Conservation (phyloP, 2,888 invertebrate species). For the Agrotis clavis region DNA sequence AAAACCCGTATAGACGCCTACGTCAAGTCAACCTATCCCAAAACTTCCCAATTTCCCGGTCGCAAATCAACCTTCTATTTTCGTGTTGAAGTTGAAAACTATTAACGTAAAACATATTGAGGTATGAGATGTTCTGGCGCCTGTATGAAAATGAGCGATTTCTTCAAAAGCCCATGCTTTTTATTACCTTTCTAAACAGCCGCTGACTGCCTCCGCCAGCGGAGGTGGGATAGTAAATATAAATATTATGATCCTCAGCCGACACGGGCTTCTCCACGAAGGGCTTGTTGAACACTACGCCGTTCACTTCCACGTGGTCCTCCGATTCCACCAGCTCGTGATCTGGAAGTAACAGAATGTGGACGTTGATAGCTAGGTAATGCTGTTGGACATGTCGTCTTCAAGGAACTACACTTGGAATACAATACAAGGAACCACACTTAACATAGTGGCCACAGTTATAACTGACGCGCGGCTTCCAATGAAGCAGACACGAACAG, state of each 20-base stretch:
- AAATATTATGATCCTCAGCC: constrained; percentile 99
- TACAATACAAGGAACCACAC: too few relatives aligned
- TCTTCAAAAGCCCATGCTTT: not conserved
- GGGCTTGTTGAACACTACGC: constrained; percentile 98
- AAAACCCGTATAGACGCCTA: too few relatives aligned
- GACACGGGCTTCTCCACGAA: constrained; percentile 99
- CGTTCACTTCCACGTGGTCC: constrained; percentile 99
- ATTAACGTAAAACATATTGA: too few relatives aligned
- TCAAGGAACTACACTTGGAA: too few relatives aligned
- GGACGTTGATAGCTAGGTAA: not conserved
- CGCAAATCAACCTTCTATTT: too few relatives aligned
- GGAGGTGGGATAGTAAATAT: constrained; percentile 99
- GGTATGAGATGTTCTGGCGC: too few relatives aligned
- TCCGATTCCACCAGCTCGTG: constrained; percentile 98
- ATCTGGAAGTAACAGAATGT: constrained; percentile 89
- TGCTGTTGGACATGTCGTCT: not conserved
- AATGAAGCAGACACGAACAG: not conserved
- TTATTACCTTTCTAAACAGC: constrained; percentile 98
- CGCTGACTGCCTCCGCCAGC: constrained; percentile 99
- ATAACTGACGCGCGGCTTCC: not conserved
- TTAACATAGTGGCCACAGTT: too few relatives aligned
- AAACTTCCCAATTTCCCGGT: too few relatives aligned
- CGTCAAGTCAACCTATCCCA: too few relatives aligned
- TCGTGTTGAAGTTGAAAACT: too few relatives aligned
- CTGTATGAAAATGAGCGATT: too few relatives aligned